These are phyloP conservation scores for mouse (Mus musculus) DNA, from an alignment of 2,113 vertebrate genomes.

Conservation along the genomic window DNA sequence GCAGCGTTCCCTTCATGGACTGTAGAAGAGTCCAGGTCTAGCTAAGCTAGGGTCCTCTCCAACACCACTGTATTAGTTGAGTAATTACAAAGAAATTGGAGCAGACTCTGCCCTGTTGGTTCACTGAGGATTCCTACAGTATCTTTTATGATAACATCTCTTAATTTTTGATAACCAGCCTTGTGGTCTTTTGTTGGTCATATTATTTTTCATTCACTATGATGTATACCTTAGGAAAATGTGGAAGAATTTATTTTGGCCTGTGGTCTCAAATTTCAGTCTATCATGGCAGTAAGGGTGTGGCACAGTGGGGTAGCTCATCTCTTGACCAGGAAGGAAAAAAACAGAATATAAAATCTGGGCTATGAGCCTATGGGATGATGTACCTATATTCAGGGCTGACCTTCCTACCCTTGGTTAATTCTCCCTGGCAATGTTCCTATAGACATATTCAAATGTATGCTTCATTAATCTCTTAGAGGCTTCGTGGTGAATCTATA, in stretches of 20 bases:
- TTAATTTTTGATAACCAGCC: slow-evolving; percentile 31
- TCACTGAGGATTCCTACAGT: not conserved
- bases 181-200: not conserved
- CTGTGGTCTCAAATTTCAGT: not conserved
- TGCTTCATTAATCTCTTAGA: not conserved
- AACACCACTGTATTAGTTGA: not conserved
- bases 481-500: not conserved
- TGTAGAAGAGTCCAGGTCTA: not conserved
- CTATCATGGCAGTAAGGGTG: not conserved
- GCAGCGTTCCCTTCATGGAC: not conserved
- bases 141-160: not conserved
- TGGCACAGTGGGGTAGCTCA: not conserved
- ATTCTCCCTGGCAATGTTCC: not conserved
- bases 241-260: not conserved
- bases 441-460: not conserved
- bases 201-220: not conserved
- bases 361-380: not conserved
- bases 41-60: not conserved
- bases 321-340: not conserved
- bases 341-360: not conserved
- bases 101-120: not conserved
- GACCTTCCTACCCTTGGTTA: not conserved
- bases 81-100: not conserved
- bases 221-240: not conserved
- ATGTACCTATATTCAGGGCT: not conserved